Base-by-base conservation (phyloP, 2,797 vertebrate genomes). In the Gastrophryne carolinensis region DNA sequence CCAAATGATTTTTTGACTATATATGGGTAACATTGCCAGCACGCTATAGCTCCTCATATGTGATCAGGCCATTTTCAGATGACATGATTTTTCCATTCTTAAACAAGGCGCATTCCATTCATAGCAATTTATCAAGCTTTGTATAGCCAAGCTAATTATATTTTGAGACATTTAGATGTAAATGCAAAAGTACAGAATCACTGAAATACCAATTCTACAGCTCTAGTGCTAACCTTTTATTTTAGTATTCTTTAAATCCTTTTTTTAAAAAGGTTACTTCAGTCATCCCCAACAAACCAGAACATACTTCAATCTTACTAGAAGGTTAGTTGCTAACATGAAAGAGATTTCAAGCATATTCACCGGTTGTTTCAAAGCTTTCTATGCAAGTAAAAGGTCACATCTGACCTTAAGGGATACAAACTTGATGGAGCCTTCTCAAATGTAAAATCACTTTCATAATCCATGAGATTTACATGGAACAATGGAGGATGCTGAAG, bases 291-390 rank as follows among this genome's bases (percentile, higher is more conserved):
- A 32, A 57, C 52, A 78, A 72, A 78, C 75, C 68, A 78, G 75
- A 78, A 66, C 50, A 78, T 72, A 65, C 75, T 72, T 78, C 75
- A 78, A 78, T 78, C 75, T 78, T 72, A 72, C 58, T 78, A 64
- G 60, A 78, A 78, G 68, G 75, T 78, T 78, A 78, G 75, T 72
- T 62, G 66, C 67, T 78, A 66, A 78, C 68, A 78, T 78, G 75
- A 72, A 78, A 50, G 64, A 58, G 62, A 72, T 78, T 72, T 78
- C 41, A 65, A 66, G 68, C 68, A 72, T 72, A 58, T 72, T 78
- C 68, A 78, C 30, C 39, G 68, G 61, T 78, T 64, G 52, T 78
- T 72, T 66, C 68, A 72, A 66, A 72, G 53, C 75, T 78, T 78
- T 72, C 68, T 66, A 72, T 72, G 68, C 53, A 66, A 66, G 19